Base-by-base conservation (phyloP, 2,113 vertebrate species). In the Seriola rivoliana region DNA sequence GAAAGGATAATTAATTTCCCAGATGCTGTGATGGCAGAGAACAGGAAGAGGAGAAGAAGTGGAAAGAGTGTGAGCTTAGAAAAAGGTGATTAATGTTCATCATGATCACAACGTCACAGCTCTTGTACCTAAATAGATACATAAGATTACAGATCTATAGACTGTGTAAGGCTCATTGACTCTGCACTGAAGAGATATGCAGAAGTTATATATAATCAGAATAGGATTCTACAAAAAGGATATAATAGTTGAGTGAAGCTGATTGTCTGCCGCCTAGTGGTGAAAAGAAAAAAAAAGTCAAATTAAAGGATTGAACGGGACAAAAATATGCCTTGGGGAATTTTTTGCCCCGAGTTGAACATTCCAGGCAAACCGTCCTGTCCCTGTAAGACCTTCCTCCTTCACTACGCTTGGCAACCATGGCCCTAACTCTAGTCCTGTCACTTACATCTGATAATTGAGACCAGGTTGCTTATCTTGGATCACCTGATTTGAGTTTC, bases 1-100 rank as follows among this genome's bases (percentile, higher is more conserved):
- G 88, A 80, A 81, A 78, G 12, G 34, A 67, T 60, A 48, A 85
- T 88, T 84, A 12, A 89, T 82, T 73, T 34, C 34, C 69, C 72
- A 86, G 81, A 86, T 75, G 89, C 67, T 66, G 65, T 17, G 62
- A 60, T 25, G 3, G 46, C 46, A 36, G 59, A 79, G 46, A 58
- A 36, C 58, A 65, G 54, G 69, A 71, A 44, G 62, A 38, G 25
- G n/a, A 52, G 50, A 1, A 52, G 40, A 59, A 42, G 46, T 34
- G n/a, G 44, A 38, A 42, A 23, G 23, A 68, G 55, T 8, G 29
- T n/a, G 25, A 71, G 21, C 34, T 29, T 17, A 52, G 6, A 13
- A 60, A 48, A 42, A 44, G 34, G 42, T 75, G 66, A 84, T 68
- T 62, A 25, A 81, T 0, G 5, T 23, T n/a, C 62, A 60, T 62